These are phyloP conservation scores for Aptenodytes patagonicus DNA, from an alignment of 2,113 vertebrate genomes.

Conservation along the genomic window DNA sequence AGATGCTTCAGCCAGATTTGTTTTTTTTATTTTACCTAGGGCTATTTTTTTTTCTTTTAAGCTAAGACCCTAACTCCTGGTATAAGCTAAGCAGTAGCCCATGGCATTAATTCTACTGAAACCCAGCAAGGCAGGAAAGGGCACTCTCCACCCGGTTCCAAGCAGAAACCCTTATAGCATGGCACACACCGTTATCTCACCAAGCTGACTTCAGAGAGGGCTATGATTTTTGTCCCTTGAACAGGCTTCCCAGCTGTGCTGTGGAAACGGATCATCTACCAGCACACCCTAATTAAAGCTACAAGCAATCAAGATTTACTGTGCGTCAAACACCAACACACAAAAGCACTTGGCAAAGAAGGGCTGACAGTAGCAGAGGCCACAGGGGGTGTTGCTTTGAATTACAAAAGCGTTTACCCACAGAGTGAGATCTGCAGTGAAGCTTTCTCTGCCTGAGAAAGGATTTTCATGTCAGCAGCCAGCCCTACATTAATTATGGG, in stretches of 20 bases:
- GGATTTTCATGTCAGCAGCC: background rate
- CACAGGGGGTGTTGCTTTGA: background rate
- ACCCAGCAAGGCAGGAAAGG: background rate
- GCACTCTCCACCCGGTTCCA: background rate
- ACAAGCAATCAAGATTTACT: background rate
- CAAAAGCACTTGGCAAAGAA: background rate
- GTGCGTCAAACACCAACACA: background rate
- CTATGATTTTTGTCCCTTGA: background rate
- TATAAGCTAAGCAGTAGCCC: background rate
- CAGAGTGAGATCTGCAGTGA: background rate
- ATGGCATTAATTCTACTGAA: background rate
- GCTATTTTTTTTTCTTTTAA: background rate
- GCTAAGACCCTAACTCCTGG: background rate
- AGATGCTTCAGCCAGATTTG: background rate
- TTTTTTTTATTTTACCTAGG: background rate
- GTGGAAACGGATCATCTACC: background rate
- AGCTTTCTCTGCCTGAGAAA: background rate
- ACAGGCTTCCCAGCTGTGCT: background rate
- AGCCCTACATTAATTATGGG: background rate
- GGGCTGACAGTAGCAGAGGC: background rate
- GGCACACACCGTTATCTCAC: background rate
- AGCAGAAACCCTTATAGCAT: background rate
- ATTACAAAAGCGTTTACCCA: background rate
- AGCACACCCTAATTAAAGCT: background rate
- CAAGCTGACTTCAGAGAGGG: background rate